Percentiles rank a stretch among this genome's conserved stretches.
Conservation (phyloP, 2,797 vertebrate species). For the Coluber constrictor region DNA sequence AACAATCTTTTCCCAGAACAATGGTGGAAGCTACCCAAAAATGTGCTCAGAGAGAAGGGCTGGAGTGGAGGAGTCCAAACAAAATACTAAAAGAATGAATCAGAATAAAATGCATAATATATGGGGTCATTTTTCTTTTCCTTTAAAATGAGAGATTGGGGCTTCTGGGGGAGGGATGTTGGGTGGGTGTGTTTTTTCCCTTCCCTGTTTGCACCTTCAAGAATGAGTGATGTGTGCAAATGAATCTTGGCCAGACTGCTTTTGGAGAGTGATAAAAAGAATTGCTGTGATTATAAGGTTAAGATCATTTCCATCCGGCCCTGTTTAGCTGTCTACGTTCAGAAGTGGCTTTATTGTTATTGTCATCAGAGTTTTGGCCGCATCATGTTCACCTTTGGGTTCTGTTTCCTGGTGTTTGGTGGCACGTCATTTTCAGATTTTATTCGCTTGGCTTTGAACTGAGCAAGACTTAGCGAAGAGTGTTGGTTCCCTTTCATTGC, state of each 20-base stretch:
- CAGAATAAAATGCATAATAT: conserved; percentile 68
- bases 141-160: conserved; percentile 49
- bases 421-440: not conserved
- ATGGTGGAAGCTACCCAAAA: conserved; percentile 74
- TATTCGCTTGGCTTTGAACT: not conserved
- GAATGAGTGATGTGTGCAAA: conserved; percentile 65
- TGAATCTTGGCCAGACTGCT: conserved; percentile 51
- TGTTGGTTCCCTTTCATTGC: not conserved
- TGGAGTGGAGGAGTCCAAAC: conserved; percentile 67
- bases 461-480: not conserved
- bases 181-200: conserved; percentile 35
- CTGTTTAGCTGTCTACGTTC: conserved; percentile 35
- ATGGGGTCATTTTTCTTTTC: conserved; percentile 37
- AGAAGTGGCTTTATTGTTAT: conserved; percentile 27
- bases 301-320: conserved; percentile 59
- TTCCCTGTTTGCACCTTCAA: conserved; percentile 61
- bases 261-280: conserved; percentile 53
- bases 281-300: conserved; percentile 56
- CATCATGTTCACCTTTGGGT: not conserved
- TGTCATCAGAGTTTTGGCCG: conserved; percentile 10
- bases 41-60: conserved; percentile 69
- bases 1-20: conserved; percentile 70
- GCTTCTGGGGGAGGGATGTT: not conserved
- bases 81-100: conserved; percentile 78
- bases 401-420: not conserved